phyloP scores from a whole-genome alignment of 2,888 invertebrate species.

The Mamestra brassicae region DNA sequence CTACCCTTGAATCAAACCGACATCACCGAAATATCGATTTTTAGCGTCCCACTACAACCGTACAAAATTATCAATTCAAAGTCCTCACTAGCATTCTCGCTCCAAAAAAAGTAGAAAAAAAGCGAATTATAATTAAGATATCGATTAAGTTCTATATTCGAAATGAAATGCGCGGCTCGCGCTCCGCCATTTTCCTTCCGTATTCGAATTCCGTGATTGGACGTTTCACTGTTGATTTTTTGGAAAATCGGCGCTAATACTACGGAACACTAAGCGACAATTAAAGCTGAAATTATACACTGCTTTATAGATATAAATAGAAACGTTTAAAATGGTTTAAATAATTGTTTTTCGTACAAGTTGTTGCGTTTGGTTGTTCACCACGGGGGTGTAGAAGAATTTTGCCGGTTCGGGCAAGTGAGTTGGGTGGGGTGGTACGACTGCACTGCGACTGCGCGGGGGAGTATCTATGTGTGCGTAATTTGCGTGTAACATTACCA shows the following conservation, averaged over 20 bases:
- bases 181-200: constrained; percentile 85
- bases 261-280: constrained; percentile 80
- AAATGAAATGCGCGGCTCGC: constrained; percentile 73
- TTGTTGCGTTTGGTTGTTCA: constrained; percentile 87
- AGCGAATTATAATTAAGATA: constrained; percentile 56
- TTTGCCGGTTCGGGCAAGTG: constrained; percentile 87
- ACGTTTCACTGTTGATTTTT: constrained; percentile 67
- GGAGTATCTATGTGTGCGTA: constrained; percentile 80
- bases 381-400: constrained; percentile 87
- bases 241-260: constrained; percentile 57
- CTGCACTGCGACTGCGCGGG: constrained; percentile 84
- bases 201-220: constrained; percentile 70
- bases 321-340: constrained; percentile 69
- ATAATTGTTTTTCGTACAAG: constrained; percentile 75
- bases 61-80: constrained; percentile 64
- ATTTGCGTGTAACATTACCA: constrained; percentile 82
- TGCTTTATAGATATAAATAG: constrained; percentile 63
- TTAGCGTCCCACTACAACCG: constrained; percentile 76
- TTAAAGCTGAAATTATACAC: constrained; percentile 67
- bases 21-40: constrained; percentile 82
- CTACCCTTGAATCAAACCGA: constrained; percentile 67
- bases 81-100: constrained; percentile 79
- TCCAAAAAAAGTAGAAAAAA: constrained; percentile 56
- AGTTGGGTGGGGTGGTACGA: constrained; percentile 85
- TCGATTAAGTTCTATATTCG: constrained; percentile 71